These are phyloP conservation scores for Drosophila flavopinicola DNA, from an alignment of 2,888 invertebrate species.

Conservation along the genomic window DNA sequence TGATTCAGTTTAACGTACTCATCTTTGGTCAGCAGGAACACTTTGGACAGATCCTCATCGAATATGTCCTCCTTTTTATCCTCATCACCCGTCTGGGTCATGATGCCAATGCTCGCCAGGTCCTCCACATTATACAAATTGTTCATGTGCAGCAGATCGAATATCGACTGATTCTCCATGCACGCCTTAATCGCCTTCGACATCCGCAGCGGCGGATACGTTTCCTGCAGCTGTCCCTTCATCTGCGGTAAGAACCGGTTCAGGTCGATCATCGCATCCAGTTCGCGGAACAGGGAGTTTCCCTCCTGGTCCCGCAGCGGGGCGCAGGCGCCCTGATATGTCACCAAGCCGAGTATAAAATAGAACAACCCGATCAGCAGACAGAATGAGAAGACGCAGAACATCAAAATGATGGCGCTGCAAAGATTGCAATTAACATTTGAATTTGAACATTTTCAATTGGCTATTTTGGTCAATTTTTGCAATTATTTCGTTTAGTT, in stretches of 20 bases:
- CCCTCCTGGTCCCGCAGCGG: constrained; percentile 85
- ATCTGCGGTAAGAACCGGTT: constrained; percentile 2
- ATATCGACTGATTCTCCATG: constrained; percentile 43
- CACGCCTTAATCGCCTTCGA: constrained; percentile 41
- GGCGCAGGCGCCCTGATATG: constrained; percentile 90
- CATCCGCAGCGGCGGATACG: constrained; percentile 21
- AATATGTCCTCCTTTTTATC: neutral
- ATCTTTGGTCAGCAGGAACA: constrained; percentile 7
- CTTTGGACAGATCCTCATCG: constrained; percentile 15
- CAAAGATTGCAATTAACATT: too few species aligned
- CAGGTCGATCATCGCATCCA: constrained; percentile 37
- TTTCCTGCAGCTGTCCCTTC: neutral
- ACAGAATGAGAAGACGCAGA: constrained; percentile 89
- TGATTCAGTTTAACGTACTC: neutral
- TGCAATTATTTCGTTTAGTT: too few species aligned
- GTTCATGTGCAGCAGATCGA: constrained; percentile 23
- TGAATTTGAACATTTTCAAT: too few species aligned
- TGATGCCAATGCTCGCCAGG: constrained; percentile 7
- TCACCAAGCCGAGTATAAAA: constrained; percentile 88
- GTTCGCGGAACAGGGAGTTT: constrained; percentile 37
- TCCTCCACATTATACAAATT: constrained; percentile 19
- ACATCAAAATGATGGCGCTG: constrained; percentile 91
- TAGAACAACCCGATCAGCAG: constrained; percentile 88
- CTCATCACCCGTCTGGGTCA: neutral
- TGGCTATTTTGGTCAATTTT: too few species aligned